Evolutionary conservation across 1,140 invertebrate genomes (phyloP), one percentile per base, ranked within the genome.

Genomic region (Drosophila ohnishii): DNA sequence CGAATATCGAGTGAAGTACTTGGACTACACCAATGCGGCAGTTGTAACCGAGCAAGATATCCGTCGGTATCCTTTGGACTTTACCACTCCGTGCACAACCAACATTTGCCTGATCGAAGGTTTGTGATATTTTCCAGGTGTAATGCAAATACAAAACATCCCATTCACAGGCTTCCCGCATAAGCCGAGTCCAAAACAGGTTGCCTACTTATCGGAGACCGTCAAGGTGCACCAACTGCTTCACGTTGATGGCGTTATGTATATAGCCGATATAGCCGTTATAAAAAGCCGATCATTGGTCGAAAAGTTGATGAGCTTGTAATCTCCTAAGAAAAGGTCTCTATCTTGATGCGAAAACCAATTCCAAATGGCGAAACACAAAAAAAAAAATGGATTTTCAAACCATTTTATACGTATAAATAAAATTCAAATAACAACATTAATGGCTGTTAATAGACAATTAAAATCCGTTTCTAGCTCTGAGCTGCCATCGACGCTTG

Each of bases 381-480:
- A 19, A 16, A 37, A 67, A 51, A 32, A 32, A 34, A 10, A 47
- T 32, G 62, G 30, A 58, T 71, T 65, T 81, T 75, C 55, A 75
- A 85, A 78, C 71, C 82, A 81, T 85, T 78, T 78, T 81, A 71
- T 79, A 63, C 66, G 66, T 76, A 86, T 87, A 86, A 82, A 86
- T 86, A 70, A 70, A 83, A 77, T 87, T 86, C 61, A 73, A 60
- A 86, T 83, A 86, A 86, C 83, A 82, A 82, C 79, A 77, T 75
- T 78, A 82, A 75, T 57, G 66, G 75, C 71, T 86, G 75, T 75
- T 75, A 77, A 83, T 73, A 70, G 57, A 82, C 58, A 44, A 64
- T 59, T 39, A 42, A 57, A 42, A 64, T 73, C 47, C 30, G 39
- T 50, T 78, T 60, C 58, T 62, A 78, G 75, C 59, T 62, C 61